Evolutionary conservation across 2,113 vertebrate species (phyloP), one percentile per base, ranked within the genome.

Genomic region (Oncorhynchus keta): DNA sequence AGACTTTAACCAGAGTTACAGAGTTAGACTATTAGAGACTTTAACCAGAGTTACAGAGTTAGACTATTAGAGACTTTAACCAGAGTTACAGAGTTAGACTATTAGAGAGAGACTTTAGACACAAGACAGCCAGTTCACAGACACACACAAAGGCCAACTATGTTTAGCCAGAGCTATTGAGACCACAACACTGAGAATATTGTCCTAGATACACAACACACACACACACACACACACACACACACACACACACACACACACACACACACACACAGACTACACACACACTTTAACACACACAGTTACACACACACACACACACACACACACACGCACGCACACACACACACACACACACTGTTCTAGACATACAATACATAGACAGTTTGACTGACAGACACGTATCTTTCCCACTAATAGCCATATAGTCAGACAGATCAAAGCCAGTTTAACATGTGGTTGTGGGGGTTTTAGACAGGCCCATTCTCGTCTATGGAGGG

Each of bases 41-140:
- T 28, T 28, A 28, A 2, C 26, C 26, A 28, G 26, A 28, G 26
- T 28, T 28, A 28, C 26, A 28, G 26, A 28, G 26, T 28, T 28
- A 28, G 26, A 28, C 26, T 28, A 28, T 28, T 28, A 24, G 24
- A 24, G 24, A 28, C 26, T 2, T 28, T 28, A 28, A 28, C 26
- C 26, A 28, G 35, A 39, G 35, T 81, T 91, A 67, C 77, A 64
- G 39, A 66, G 74, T 76, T 73, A 26, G 72, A 24, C 74, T 22
- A 68, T 86, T 6, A 68, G 76, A 75, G 35, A 70, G 68, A 74
- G 67, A 74, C 24, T 75, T 75, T 76, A 79, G 49, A 55, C 73
- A 61, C 74, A 83, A 51, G 66, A 81, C 84, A 89, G n/a, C n/a
- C n/a, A n/a, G n/a, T n/a, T n/a, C n/a, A 57, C 51, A 45, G 62